A percentile compares a stretch with the other conserved stretches of the same genome.
Evolutionary conservation across 2,888 invertebrate species (phyloP).

Genomic region (Ormia ochracea): DNA sequence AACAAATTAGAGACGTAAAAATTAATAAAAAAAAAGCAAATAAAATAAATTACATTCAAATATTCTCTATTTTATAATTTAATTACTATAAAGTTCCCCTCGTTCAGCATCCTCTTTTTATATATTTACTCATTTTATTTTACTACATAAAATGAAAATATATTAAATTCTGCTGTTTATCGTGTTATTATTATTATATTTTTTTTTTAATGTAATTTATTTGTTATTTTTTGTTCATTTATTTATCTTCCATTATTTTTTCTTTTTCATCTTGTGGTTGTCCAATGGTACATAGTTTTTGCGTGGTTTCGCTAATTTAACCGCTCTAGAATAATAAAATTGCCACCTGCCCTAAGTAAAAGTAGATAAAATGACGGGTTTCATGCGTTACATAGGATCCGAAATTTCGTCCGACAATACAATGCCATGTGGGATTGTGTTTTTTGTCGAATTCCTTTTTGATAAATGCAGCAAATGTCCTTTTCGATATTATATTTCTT

Average conservation of each 20-base stretch:
- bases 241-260: conserved; percentile 43
- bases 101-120: conserved; percentile 17
- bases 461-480: conserved; percentile 96
- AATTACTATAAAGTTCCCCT: conserved; percentile 52
- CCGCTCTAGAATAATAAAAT: conserved; percentile 99
- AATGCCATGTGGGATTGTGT: conserved; percentile 99
- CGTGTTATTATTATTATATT: conserved; percentile 27
- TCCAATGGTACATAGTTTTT: conserved; percentile 46
- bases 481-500: conserved; percentile 99
- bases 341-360: conserved; percentile 99
- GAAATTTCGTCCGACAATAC: conserved; percentile 99
- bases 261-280: conserved; percentile 56
- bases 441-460: conserved; percentile 99
- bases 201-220: conserved; percentile 27
- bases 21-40: neutral
- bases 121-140: conserved; percentile 33
- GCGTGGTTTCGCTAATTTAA: conserved; percentile 78
- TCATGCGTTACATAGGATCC: conserved; percentile 99
- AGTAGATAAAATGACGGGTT: conserved; percentile 99
- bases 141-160: conserved; percentile 59
- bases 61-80: conserved; percentile 46
- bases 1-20: neutral
- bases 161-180: conserved; percentile 53
- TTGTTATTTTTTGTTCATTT: conserved; percentile 22
- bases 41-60: no score